Evolutionary conservation across 1,140 invertebrate species (phyloP), one percentile per base, ranked within the genome.

Genomic region (Oedothorax gibbosus): DNA sequence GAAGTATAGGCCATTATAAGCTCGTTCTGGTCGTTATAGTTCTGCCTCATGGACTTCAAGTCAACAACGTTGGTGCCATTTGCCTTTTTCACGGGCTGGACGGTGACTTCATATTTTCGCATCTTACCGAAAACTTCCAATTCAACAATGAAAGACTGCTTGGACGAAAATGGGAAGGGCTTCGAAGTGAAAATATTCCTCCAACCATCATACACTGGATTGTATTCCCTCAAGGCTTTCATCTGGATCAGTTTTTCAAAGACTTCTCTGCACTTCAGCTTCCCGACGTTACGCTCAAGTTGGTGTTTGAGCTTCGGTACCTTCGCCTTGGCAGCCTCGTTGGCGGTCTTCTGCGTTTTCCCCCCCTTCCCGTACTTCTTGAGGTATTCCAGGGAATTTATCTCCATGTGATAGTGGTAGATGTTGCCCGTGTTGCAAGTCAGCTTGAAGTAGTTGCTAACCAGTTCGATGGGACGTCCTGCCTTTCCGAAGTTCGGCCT

Each of bases 341-440:
- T 49, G 14, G 82, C 72, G 18, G 82, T 84, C 10, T 7, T 66
- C 50, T 69, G 51, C 35, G 35, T 35, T 50, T 49, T 50, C 2
- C 66, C 53, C 5, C 15, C 12, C 56, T 76, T 76, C 0, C 82
- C 82, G 56, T 84, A 68, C 15, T 84, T 84, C 60, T 60, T 66
- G 8, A 56, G 12, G 18, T 84, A 62, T 20, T 20, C 54, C 18
- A 75, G 10, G 18, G 64, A 75, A 57, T 6, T 69, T 20, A 84
- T 76, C 49, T 84, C 82, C 54, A 84, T 51, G 60, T 84, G 72
- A 68, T 84, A 84, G 57, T 84, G 82, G 60, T 84, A 84, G 51
- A 84, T 51, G 51, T 8, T 20, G 54, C 14, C 53, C 12, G 21
- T 6, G 10, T 60, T 56, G 51, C 21, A 68, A 6, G 54, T 49